These are phyloP conservation scores for Zygogramma bicolorata DNA, from an alignment of 2,888 invertebrate species.

Conservation along the genomic window DNA sequence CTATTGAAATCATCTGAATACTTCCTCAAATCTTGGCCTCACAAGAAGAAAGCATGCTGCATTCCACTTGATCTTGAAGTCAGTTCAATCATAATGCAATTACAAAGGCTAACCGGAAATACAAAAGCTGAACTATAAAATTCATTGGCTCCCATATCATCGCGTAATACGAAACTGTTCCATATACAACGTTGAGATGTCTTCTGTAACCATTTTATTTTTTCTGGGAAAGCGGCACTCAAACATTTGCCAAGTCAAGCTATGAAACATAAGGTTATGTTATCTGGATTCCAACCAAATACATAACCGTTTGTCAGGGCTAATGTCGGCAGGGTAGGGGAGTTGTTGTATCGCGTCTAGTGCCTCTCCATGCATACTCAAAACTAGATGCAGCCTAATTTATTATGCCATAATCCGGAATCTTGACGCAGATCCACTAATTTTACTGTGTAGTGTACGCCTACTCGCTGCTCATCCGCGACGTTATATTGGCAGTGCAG, in stretches of 20 bases:
- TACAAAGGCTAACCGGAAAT: not conserved
- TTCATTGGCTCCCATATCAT: constrained; percentile 10
- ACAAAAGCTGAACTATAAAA: not conserved
- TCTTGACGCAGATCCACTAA: constrained; percentile 51
- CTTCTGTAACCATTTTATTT: constrained; percentile 16
- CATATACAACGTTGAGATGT: constrained; percentile 10
- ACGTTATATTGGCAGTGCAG: constrained; percentile 61
- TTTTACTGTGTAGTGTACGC: constrained; percentile 55
- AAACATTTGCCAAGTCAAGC: constrained; percentile 58
- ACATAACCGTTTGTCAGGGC: constrained; percentile 67
- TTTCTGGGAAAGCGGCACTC: constrained; percentile 8
- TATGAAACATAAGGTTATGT: constrained; percentile 65
- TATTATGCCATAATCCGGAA: constrained; percentile 57
- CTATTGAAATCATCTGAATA: too few relatives aligned
- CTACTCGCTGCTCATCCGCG: constrained; percentile 53
- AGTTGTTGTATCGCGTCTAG: constrained; percentile 19
- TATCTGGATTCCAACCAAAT: constrained; percentile 67
- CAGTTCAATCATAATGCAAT: not conserved
- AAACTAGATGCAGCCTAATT: constrained; percentile 51
- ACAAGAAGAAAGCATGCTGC: too few relatives aligned
- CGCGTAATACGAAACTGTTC: constrained; percentile 19
- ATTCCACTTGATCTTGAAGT: not conserved
- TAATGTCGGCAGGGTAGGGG: constrained; percentile 59
- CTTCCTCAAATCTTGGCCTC: too few relatives aligned
- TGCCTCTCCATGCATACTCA: constrained; percentile 52